phyloP scores from a whole-genome alignment of 2,888 invertebrate species.

The Eupithecia pulchellata region DNA sequence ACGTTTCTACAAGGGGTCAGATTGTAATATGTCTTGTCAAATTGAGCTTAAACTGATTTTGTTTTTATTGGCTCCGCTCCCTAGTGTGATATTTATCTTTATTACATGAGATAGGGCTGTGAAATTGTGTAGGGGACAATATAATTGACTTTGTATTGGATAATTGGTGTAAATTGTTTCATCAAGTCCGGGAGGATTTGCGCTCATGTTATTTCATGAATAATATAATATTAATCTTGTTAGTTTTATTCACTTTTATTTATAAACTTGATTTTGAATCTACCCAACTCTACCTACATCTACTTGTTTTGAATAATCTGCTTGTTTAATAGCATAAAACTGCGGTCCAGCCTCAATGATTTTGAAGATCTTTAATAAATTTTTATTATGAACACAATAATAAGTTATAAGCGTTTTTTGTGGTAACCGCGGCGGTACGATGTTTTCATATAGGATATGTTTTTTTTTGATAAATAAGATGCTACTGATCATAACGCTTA shows the following conservation, averaged over 20 bases:
- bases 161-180: conserved; percentile 78
- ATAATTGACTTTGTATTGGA: conserved; percentile 78
- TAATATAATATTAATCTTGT: conserved; percentile 47
- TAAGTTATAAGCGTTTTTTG: neutral
- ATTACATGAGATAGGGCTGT: conserved; percentile 78
- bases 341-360: neutral
- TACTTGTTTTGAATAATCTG: neutral
- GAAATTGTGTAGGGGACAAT: conserved; percentile 72
- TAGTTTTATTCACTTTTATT: conserved; percentile 14
- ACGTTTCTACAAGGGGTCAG: conserved; percentile 53
- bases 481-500: neutral
- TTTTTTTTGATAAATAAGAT: neutral
- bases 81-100: conserved; percentile 81
- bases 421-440: neutral
- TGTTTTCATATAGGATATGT: neutral
- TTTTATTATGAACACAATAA: neutral
- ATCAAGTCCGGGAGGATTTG: conserved; percentile 60
- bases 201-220: conserved; percentile 49
- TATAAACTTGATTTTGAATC: neutral
- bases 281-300: neutral
- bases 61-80: conserved; percentile 78
- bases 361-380: neutral
- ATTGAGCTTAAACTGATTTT: conserved; percentile 81
- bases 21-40: conserved; percentile 74
- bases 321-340: neutral